Base-by-base conservation (phyloP, 2,888 invertebrate genomes). In the Halocaridina rubra region DNA sequence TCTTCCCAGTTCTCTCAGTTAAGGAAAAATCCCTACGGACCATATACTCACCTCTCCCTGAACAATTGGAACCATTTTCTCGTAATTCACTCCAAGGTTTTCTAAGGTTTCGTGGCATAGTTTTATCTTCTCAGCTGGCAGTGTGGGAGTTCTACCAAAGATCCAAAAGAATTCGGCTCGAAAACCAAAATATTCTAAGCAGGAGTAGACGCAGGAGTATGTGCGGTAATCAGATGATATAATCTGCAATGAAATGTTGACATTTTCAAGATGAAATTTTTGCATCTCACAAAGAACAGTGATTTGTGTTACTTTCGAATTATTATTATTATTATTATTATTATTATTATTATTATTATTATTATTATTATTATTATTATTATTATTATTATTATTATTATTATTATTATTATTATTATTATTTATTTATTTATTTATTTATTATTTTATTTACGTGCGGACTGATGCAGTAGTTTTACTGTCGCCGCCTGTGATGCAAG, bases 181-280 rank as follows among this genome's bases (percentile, higher is more conserved):
- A 30, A 84, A 82, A 0, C 86, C 86, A n/a, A 80, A 75, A 67
- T 80, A 80, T 76, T 84, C 82, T 3, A 86, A 64, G 39, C 86
- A 86, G 16, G 86, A 86, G 30, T 86, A 86, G 46, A 86, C 86
- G 33, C 86, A 86, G 59, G 86, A 61, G 77, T 77, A 86, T 16
- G 64, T 75, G 5, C 75, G 27, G 77, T 86, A 86, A 74, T 86
- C 86, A 19, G 84, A 80, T n/a, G 59, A 82, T 3, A 84, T 30
- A 29, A 86, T 71, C 86, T 86, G 80, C 10, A 59, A 57, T n/a
- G n/a, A n/a, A n/a, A n/a, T n/a, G n/a, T n/a, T n/a, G n/a, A n/a
- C n/a, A n/a, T n/a, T n/a, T n/a, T n/a, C n/a, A n/a, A n/a, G n/a
- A n/a, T n/a, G n/a, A n/a, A n/a, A n/a, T n/a, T n/a, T n/a, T n/a